Conservation (phyloP, 2,797 vertebrate genomes). For the Streptopelia turtur region DNA sequence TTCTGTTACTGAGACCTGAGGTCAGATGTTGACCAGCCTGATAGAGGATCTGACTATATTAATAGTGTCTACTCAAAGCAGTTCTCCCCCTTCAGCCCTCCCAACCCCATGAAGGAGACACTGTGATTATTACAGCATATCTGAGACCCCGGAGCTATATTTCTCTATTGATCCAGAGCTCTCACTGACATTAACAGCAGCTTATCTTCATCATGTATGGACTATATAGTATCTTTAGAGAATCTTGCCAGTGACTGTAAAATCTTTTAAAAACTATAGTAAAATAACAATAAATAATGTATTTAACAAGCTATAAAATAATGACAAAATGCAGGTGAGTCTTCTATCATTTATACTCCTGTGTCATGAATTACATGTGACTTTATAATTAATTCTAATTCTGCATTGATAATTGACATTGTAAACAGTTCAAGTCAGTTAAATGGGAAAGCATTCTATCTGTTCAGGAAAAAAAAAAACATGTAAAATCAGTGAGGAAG, state of each 20-base stretch:
- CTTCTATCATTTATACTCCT: background rate
- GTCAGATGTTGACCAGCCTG: background rate
- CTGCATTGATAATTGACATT: background rate
- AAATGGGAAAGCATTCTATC: background rate
- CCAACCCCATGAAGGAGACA: background rate
- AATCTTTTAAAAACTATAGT: background rate
- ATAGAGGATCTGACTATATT: background rate
- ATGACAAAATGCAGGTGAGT: background rate
- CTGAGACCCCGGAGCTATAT: background rate
- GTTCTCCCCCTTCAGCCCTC: background rate
- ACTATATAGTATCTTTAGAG: background rate
- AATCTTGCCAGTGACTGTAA: background rate
- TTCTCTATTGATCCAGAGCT: slow-evolving; percentile 7
- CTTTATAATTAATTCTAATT: background rate
- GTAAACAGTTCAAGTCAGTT: background rate
- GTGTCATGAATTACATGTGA: background rate
- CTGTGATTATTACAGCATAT: background rate
- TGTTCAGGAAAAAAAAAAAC: background rate
- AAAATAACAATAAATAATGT: background rate
- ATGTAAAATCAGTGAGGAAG: background rate
- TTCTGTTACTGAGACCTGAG: background rate
- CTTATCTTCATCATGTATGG: background rate
- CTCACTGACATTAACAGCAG: background rate
- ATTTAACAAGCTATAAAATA: background rate
- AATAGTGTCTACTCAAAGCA: background rate